phyloP scores from a whole-genome alignment of 2,113 vertebrate species.

The Barbus barbus region DNA sequence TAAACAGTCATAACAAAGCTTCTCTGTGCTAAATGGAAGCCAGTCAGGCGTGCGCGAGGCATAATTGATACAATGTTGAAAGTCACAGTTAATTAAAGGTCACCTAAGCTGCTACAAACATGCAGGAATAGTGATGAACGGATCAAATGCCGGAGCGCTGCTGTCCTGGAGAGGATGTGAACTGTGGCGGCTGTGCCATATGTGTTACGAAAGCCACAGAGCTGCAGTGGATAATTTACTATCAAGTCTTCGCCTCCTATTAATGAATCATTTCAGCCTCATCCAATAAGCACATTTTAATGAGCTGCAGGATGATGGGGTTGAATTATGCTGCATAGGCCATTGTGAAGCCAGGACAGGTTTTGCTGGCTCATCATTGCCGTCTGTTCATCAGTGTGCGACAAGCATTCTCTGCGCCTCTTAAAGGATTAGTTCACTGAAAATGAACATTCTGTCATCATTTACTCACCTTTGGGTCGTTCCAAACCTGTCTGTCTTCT shows the following conservation, averaged over 20 bases:
- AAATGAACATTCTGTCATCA: background rate
- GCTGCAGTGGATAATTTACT: conserved; percentile 30
- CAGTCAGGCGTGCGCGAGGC: conserved; percentile 47
- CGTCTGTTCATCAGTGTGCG: conserved; percentile 28
- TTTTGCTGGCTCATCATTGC: conserved; percentile 45
- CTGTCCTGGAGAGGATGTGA: conserved; percentile 21
- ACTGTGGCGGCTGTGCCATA: background rate
- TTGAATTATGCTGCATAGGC: conserved; percentile 27
- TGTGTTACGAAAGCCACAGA: background rate
- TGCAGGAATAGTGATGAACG: conserved; percentile 39
- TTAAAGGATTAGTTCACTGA: conserved; percentile 13
- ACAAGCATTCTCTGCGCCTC: background rate
- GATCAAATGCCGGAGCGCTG: background rate
- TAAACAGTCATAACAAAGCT: conserved; percentile 53
- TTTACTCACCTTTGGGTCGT: background rate
- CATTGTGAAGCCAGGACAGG: conserved; percentile 32
- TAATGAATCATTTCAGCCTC: conserved; percentile 41
- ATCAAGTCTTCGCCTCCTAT: conserved; percentile 6
- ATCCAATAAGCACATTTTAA: conserved; percentile 41
- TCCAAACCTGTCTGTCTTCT: background rate
- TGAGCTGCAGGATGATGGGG: conserved; percentile 8
- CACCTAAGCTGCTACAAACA: conserved; percentile 51
- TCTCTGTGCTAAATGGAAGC: conserved; percentile 53
- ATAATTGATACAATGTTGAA: conserved; percentile 61
- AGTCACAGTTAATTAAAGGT: conserved; percentile 62